Evolutionary conservation across 2,888 invertebrate genomes (phyloP).

Genomic region (Amblyjoppa proteus): DNA sequence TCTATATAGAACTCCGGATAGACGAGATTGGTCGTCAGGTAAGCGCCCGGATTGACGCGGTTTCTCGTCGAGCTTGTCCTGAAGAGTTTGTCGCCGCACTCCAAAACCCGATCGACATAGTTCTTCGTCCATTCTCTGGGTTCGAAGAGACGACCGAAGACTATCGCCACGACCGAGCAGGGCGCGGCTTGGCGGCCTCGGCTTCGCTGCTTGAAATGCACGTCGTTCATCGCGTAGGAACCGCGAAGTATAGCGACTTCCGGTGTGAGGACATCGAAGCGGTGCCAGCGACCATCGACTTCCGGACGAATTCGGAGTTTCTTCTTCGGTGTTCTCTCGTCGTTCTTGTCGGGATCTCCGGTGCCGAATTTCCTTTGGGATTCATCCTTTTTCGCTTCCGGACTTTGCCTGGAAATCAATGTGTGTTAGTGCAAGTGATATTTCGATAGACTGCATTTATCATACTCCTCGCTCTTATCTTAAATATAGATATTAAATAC

Average conservation of each 20-base stretch:
- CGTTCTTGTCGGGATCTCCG: neutral
- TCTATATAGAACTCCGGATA: constrained; percentile 79
- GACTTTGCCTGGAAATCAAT: neutral
- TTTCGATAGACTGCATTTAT: neutral
- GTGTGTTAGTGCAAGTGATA: neutral
- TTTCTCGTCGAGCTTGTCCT: constrained; percentile 74
- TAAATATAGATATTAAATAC: too few species aligned
- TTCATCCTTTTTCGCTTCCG: neutral
- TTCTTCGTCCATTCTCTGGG: constrained; percentile 76
- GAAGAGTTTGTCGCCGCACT: constrained; percentile 79
- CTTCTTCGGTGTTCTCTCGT: neutral
- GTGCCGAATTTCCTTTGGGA: neutral
- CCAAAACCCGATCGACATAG: constrained; percentile 75
- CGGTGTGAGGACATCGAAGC: constrained; percentile 73
- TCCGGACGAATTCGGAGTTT: neutral
- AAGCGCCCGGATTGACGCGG: constrained; percentile 71
- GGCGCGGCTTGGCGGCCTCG: constrained; percentile 79
- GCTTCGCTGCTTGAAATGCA: constrained; percentile 76
- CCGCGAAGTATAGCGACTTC: constrained; percentile 76
- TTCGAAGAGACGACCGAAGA: constrained; percentile 76
- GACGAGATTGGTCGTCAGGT: constrained; percentile 74
- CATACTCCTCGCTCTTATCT: too few species aligned
- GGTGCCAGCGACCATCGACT: constrained; percentile 72
- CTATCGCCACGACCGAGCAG: constrained; percentile 76
- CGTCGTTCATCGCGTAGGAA: constrained; percentile 74